Conservation (phyloP, 1,140 invertebrate genomes). For the Drosophila arawakana region DNA sequence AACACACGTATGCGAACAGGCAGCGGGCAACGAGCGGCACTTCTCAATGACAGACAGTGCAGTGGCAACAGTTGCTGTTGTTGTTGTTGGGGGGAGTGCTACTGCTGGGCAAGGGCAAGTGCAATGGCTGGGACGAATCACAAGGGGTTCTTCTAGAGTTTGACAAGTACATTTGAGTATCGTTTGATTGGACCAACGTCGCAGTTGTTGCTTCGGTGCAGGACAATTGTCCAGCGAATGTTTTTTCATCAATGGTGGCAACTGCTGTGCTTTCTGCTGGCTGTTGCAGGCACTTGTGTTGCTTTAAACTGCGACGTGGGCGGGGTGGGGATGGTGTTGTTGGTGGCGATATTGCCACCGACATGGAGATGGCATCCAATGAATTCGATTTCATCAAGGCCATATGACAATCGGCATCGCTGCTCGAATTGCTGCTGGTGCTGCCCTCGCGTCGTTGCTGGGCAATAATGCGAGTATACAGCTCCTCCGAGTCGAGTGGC, state of each 20-base stretch:
- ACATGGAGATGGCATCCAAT: constrained; percentile 76
- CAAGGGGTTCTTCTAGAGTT: constrained; percentile 34
- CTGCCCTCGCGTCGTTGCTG: constrained; percentile 56
- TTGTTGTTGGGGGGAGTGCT: neutral
- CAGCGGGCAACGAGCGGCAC: constrained; percentile 56
- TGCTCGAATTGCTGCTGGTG: constrained; percentile 24
- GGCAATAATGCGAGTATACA: constrained; percentile 78
- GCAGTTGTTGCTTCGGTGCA: constrained; percentile 46
- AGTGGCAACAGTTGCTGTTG: constrained; percentile 1
- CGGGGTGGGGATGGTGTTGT: constrained; percentile 70
- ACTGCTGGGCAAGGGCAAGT: constrained; percentile 26
- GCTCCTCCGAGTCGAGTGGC: constrained; percentile 79
- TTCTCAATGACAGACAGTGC: constrained; percentile 59
- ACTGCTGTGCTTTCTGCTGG: constrained; percentile 45
- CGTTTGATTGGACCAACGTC: constrained; percentile 78
- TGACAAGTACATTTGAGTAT: constrained; percentile 71
- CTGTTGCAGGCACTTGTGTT: constrained; percentile 70
- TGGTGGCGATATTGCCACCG: constrained; percentile 65
- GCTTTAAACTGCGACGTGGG: constrained; percentile 74
- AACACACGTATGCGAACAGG: constrained; percentile 31
- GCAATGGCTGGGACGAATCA: constrained; percentile 19
- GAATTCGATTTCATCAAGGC: constrained; percentile 77
- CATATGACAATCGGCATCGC: constrained; percentile 46
- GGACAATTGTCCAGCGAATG: constrained; percentile 64
- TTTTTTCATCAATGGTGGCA: constrained; percentile 49